Base-by-base conservation (phyloP, 1,140 invertebrate genomes). In the Apis laboriosa region DNA sequence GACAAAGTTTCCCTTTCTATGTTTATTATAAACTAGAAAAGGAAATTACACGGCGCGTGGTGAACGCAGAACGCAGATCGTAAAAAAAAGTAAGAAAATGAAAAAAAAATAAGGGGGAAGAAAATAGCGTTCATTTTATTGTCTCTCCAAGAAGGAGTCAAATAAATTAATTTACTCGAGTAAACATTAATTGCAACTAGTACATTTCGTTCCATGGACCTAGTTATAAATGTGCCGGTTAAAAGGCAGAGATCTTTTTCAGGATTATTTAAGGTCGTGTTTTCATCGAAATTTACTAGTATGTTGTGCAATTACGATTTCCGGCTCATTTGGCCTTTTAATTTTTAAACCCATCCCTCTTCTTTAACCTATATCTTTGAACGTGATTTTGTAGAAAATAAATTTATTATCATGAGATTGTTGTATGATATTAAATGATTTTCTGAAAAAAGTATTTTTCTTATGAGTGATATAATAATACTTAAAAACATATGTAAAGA, bases 1-100 rank as follows among this genome's bases (percentile, higher is more conserved):
- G 68, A 84, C 79, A 84, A 86, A 87, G 85, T 87, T 80, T 68
- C 56, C 68, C 68, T 87, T 86, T 84, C 85, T 80, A 53, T 76
- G 73, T 77, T 87, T 70, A 72, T 55, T 77, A 78, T 77, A 67
- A 79, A 74, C 61, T 78, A 80, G 55, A 51, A 58, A 55, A 67
- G 56, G 60, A 79, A 80, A 84, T 84, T 84, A 70, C 58, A 49
- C 58, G 55, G 68, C 76, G 28, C 58, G 51, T 83, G 12, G 43
- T 51, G 67, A 49, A 28, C 34, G 7, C 71, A 28, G 53, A 13
- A 9, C 19, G 21, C 19, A 19, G 56, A 24, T 24, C 24, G 12
- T 55, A 63, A 67, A 84, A 64, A 73, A 43, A 43, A 43, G 34
- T 43, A 43, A 43, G 0, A 43, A 43, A 43, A 43, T 43, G 34